A percentile compares a stretch with the other conserved stretches of the same genome.
These are phyloP conservation scores for Drosophila mimica DNA, from an alignment of 2,888 invertebrate species.

Conservation along the genomic window DNA sequence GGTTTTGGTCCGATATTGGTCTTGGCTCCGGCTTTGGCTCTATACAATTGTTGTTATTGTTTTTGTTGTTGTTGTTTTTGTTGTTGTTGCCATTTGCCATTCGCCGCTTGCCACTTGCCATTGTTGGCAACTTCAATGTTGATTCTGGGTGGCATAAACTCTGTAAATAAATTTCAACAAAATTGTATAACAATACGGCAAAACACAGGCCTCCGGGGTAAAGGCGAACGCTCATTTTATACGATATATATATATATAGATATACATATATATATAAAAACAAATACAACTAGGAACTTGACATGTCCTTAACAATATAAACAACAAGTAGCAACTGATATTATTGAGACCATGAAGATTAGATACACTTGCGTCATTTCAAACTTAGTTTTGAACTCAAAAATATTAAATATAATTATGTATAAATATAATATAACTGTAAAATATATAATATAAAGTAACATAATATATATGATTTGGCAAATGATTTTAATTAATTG, in stretches of 20 bases:
- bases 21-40: slow-evolving; percentile 46
- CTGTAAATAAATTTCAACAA: slow-evolving; percentile 80
- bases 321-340: neutral
- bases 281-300: slow-evolving; percentile 59
- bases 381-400: neutral
- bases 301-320: slow-evolving; percentile 53
- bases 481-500: neutral
- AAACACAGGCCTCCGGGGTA: slow-evolving; percentile 73
- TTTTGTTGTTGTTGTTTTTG: slow-evolving; percentile 20
- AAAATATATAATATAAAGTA: neutral
- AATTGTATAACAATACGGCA: slow-evolving; percentile 80
- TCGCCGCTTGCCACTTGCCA: slow-evolving; percentile 34
- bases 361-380: slow-evolving; percentile 1
- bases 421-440: no score
- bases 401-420: no score
- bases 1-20: slow-evolving; percentile 71
- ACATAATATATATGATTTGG: neutral
- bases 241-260: neutral
- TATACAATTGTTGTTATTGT: slow-evolving; percentile 38
- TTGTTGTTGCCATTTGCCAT: slow-evolving; percentile 29
- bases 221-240: slow-evolving; percentile 34
- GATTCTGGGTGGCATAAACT: slow-evolving; percentile 78
- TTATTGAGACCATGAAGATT: neutral
- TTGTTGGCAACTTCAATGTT: slow-evolving; percentile 77
- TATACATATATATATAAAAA: slow-evolving; percentile 4